Base-by-base conservation (phyloP, 2,888 invertebrate species). In the Hypolimnas misippus region DNA sequence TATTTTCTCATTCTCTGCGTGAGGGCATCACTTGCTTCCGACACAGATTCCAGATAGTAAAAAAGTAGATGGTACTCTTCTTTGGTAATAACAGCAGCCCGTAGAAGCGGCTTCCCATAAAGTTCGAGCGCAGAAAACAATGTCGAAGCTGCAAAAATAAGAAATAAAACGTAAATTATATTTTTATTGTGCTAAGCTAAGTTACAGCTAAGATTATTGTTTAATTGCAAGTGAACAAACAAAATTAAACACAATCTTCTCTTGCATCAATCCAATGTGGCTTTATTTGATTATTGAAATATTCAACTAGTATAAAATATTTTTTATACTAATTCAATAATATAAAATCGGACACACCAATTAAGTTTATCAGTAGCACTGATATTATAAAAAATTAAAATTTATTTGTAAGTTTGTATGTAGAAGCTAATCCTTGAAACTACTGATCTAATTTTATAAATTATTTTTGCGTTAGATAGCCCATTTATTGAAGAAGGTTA, bases 121-220 rank as follows among this genome's bases (percentile, higher is more conserved):
- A 94, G 83, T 78, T 94, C 94, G 71, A 93, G 92, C 53, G 94
- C 94, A 67, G 94, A 94, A 79, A 92, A 93, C 64, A 95, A 79
- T 66, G 93, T 92, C 66, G 92, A 83, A 72, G 92, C 92, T 92
- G 92, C 67, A 91, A 92, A 14, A 29, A 49, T 14, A 2, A 25
- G 2, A 49, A 14, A 29, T 6, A 21, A 46, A n/a, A 12, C 1
- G 21, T 21, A 21, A 21, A 46, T 21, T 46, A 46, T 64, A 19
- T 52, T 42, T 19, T 42, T 8, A 2, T 7, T 42, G 17, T 16
- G 1, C 5, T 8, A 8, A 17, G 0, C 8, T 16, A 17, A 33
- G 8, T 10, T n/a, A n/a, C n/a, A n/a, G n/a, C n/a, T n/a, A n/a
- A n/a, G 12, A 33, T 7, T 7, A 33, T 2, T 1, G 33, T 33